Conservation (phyloP, 2,113 vertebrate species). For the Morone saxatilis region DNA sequence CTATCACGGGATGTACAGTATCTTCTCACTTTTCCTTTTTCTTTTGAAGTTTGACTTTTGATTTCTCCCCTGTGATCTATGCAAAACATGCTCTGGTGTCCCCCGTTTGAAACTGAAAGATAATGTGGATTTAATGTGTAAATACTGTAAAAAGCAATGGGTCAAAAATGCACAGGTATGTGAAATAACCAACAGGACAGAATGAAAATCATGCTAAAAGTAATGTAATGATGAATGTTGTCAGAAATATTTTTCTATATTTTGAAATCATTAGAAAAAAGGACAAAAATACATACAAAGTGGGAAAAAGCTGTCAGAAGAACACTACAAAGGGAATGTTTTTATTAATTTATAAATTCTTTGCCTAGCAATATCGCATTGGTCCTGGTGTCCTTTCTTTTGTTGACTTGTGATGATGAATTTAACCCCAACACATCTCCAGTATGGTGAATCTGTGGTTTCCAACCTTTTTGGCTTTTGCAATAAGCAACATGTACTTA, state of each 20-base stretch:
- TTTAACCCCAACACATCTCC: not conserved
- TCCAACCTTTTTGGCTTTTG: not conserved
- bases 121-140: conserved; percentile 68
- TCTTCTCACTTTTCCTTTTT: not conserved
- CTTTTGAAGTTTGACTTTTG: conserved; percentile 25
- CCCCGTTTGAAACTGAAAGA: conserved; percentile 59
- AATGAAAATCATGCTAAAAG: conserved; percentile 74
- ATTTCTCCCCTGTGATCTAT: conserved; percentile 82
- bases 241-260: conserved; percentile 88
- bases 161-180: conserved; percentile 49
- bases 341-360: conserved; percentile 89
- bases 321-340: conserved; percentile 88
- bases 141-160: conserved; percentile 73
- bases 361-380: conserved; percentile 82
- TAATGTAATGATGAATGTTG: conserved; percentile 82
- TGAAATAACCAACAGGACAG: conserved; percentile 65
- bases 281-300: conserved; percentile 61
- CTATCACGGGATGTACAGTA: conserved; percentile 23
- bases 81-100: conserved; percentile 79
- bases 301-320: conserved; percentile 76
- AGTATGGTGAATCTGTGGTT: not conserved
- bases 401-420: conserved; percentile 4
- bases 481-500: not conserved
- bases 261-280: conserved; percentile 74
- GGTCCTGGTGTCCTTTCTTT: conserved; percentile 71